phyloP scores from a whole-genome alignment of 1,140 invertebrate species.

The Tenebrio molitor region DNA sequence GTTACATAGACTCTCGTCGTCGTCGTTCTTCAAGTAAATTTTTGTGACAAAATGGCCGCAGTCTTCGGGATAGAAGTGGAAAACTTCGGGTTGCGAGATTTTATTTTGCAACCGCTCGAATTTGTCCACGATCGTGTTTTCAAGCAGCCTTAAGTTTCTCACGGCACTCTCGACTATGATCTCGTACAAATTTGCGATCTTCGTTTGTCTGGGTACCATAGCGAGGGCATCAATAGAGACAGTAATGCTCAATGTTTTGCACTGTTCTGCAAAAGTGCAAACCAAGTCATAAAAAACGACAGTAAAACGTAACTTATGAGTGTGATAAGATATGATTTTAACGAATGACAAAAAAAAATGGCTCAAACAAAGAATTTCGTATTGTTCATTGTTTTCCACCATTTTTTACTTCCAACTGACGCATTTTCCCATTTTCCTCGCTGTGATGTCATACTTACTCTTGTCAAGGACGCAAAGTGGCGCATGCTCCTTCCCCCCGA shows the following conservation, averaged over 20 bases:
- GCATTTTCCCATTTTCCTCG: background rate
- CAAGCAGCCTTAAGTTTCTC: conserved; percentile 75
- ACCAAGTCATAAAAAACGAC: conserved; percentile 46
- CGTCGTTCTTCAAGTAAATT: conserved; percentile 74
- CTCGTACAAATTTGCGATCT: conserved; percentile 75
- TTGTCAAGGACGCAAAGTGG: conserved; percentile 64
- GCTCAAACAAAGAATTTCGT: no score
- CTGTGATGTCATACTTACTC: conserved; percentile 55
- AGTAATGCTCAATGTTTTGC: conserved; percentile 69
- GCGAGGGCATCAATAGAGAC: conserved; percentile 79
- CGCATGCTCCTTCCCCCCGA: conserved; percentile 59
- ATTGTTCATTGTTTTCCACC: conserved; percentile 69
- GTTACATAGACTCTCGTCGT: conserved; percentile 70
- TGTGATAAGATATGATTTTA: no score
- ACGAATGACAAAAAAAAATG: no score
- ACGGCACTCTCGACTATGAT: conserved; percentile 81
- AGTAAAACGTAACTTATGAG: no score
- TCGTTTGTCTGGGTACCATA: conserved; percentile 76
- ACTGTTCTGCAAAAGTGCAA: conserved; percentile 63
- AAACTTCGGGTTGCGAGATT: conserved; percentile 69
- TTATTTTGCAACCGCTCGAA: conserved; percentile 45
- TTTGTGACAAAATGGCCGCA: conserved; percentile 83
- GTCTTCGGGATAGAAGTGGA: conserved; percentile 75
- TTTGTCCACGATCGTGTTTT: conserved; percentile 65
- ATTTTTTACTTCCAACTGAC: no score